Evolutionary conservation across 2,113 vertebrate species (phyloP), one percentile per base, ranked within the genome.

Genomic region (Clupea harengus): DNA sequence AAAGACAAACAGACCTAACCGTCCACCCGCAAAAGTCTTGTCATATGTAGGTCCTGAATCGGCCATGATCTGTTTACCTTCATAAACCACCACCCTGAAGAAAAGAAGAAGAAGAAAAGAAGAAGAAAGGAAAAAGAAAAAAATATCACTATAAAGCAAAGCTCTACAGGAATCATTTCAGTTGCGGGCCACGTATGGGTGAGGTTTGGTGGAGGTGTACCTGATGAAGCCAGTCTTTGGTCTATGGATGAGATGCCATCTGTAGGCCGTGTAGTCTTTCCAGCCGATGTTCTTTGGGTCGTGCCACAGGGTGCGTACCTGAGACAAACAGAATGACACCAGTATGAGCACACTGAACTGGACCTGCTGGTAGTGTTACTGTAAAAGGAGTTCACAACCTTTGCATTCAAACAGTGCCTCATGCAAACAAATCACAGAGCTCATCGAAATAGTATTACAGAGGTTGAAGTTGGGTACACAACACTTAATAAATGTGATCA

Each of bases 181-280:
- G 18, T 60, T 60, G 54, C 18, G 20, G 54, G 18, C 7, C 4
- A 60, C 5, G 9, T n/a, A 46, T 13, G 45, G 45, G n/a, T 80
- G 17, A 52, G 9, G 11, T 20, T 72, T 18, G 85, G 6, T 78
- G 18, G 39, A 64, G 84, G 57, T 89, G 95, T 91, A 99, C 98
- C 97, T 97, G 89, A 99, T 99, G 89, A 97, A 97, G 47, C 98
- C 98, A 0, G 98, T 99, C 93, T 97, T 98, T n/a, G 98, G 98
- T 88, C 98, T 97, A 87, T 99, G 98, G 88, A 96, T 96, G 87
- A 99, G 97, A 89, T 99, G 98, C 98, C 98, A 99, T 94, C 98
- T 95, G 92, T 99, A 99, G 72, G 98, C 98, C 0, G 98, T 99
- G 88, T 98, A 99, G 93, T 99, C 98, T 86, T 99, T 99, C 98